phyloP scores from a whole-genome alignment of 2,113 vertebrate species.

The Sceloporus tristichus region DNA sequence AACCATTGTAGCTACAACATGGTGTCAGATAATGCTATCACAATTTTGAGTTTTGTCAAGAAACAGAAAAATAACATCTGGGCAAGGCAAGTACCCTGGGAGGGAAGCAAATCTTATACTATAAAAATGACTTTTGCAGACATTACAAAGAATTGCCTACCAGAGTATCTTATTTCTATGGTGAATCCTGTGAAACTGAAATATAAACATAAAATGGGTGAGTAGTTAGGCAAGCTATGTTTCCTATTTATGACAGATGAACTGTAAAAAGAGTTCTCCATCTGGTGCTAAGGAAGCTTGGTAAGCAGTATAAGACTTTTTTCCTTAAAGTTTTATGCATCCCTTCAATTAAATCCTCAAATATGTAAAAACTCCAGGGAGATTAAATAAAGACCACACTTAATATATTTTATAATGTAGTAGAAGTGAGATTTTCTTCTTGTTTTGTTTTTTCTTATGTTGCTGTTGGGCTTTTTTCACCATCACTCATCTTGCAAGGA shows the following conservation, averaged over 20 bases:
- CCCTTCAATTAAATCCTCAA: slow-evolving; percentile 22
- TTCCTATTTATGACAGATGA: not conserved
- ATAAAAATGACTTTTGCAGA: not conserved
- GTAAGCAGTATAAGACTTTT: not conserved
- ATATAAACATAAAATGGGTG: not conserved
- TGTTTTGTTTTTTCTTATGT: not conserved
- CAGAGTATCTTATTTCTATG: slow-evolving; percentile 5
- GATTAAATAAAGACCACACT: not conserved
- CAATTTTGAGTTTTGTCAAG: not conserved
- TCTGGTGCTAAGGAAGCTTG: slow-evolving; percentile 15
- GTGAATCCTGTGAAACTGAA: not conserved
- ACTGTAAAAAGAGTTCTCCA: slow-evolving; percentile 16
- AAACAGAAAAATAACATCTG: not conserved
- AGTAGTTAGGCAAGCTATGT: slow-evolving; percentile 1
- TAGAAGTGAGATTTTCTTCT: not conserved
- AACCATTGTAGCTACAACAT: not conserved
- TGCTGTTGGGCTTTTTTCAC: not conserved
- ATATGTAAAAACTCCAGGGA: not conserved
- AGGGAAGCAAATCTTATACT: not conserved
- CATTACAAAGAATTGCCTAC: not conserved
- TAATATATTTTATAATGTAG: not conserved
- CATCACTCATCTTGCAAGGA: not conserved
- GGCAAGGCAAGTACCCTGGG: not conserved
- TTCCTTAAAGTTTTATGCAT: slow-evolving; percentile 12
- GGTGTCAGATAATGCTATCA: not conserved